phyloP scores from a whole-genome alignment of 2,113 vertebrate genomes.

The Thryonomys swinderianus region DNA sequence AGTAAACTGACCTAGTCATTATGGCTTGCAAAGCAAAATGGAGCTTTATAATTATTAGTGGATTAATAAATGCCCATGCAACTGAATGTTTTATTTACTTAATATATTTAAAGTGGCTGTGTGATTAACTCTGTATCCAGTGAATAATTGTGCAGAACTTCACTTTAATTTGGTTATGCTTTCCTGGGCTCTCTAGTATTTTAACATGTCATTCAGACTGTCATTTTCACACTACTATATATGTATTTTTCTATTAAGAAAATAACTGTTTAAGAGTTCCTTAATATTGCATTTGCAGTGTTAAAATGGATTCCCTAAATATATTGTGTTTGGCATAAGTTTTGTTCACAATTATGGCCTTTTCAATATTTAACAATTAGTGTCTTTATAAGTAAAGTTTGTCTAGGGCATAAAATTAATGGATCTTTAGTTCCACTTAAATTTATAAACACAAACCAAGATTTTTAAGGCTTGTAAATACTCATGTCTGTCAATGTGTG shows the following conservation, averaged over 20 bases:
- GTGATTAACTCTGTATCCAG: background rate
- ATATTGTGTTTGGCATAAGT: background rate
- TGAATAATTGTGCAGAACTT: slow-evolving; percentile 20
- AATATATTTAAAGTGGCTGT: slow-evolving; percentile 43
- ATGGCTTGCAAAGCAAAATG: slow-evolving; percentile 31
- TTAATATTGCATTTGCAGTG: background rate
- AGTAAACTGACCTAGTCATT: slow-evolving; percentile 17
- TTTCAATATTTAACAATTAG: slow-evolving; percentile 31
- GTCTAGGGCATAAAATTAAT: background rate
- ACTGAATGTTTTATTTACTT: slow-evolving; percentile 30
- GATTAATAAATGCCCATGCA: slow-evolving; percentile 35
- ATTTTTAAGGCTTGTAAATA: background rate
- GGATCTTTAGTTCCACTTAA: background rate
- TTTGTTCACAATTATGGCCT: background rate
- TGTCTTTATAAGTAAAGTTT: background rate
- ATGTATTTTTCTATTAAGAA: slow-evolving; percentile 24
- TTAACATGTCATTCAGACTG: background rate
- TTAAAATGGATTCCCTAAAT: background rate
- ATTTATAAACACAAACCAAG: background rate
- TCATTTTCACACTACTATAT: background rate
- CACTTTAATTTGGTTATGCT: slow-evolving; percentile 34
- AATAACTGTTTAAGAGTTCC: slow-evolving; percentile 25
- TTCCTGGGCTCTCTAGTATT: background rate
- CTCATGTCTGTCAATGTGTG: background rate
- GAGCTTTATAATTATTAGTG: slow-evolving; percentile 41